These are phyloP conservation scores for Heliconius ethilla DNA, from an alignment of 2,888 invertebrate genomes.

Conservation along the genomic window DNA sequence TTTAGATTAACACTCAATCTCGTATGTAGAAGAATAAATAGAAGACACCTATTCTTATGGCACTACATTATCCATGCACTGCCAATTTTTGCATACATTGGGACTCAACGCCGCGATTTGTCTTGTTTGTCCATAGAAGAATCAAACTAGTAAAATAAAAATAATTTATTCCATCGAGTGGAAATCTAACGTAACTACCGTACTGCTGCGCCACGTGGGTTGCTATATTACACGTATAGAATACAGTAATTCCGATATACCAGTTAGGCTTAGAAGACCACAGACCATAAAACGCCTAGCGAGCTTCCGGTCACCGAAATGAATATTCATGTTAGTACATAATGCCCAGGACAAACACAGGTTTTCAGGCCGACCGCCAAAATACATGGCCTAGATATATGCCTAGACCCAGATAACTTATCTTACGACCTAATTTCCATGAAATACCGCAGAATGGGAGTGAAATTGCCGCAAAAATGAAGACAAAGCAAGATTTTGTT, in stretches of 20 bases:
- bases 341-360: conserved; percentile 39
- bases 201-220: background rate
- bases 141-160: no score
- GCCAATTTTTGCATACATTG: no score
- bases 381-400: conserved; percentile 43
- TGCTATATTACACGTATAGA: background rate
- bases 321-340: conserved; percentile 43
- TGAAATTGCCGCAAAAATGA: conserved; percentile 23
- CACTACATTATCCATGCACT: no score
- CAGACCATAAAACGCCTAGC: conserved; percentile 32
- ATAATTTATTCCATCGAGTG: no score
- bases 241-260: conserved; percentile 16
- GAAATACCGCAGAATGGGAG: conserved; percentile 24
- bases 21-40: no score
- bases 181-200: no score
- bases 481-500: conserved; percentile 24
- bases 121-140: no score
- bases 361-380: conserved; percentile 47
- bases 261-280: conserved; percentile 26
- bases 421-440: conserved; percentile 36
- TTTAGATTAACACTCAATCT: no score
- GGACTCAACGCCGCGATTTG: no score
- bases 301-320: conserved; percentile 35
- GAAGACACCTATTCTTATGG: no score
- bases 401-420: conserved; percentile 39